Base-by-base conservation (phyloP, 2,797 vertebrate species). In the Menidia menidia region DNA sequence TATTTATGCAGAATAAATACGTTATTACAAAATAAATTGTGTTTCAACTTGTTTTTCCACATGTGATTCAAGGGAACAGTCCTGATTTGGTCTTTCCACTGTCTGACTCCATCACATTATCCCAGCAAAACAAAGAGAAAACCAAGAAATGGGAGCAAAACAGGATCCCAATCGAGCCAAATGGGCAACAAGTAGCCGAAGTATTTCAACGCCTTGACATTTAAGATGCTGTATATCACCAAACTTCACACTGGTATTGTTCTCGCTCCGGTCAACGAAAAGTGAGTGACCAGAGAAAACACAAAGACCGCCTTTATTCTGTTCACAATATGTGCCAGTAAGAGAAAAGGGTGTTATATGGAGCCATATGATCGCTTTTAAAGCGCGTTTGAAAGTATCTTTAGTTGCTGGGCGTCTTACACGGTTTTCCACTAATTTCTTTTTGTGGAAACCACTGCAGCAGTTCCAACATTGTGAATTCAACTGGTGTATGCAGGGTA, bases 191-290 rank as follows among this genome's bases (percentile, higher is more conserved):
- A 87, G 82, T 73, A 75, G 77, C 62, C 54, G 25, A 68, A 63
- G 83, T 83, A 88, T 91, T 91, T 91, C 87, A 84, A 80, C 81
- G 85, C 76, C 53, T 59, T 92, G 92, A 92, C 90, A 91, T 92
- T 92, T 88, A 82, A 68, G 78, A 73, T 15, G 50, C 79, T 69
- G 80, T 90, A 84, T 68, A 87, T 92, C 86, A 89, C 80, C 65
- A 78, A 81, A 82, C 71, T 58, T 77, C 80, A 74, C 73, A 71
- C 83, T 61, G 68, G 71, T 54, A 88, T 89, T 90, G 87, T 77
- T 89, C 78, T 78, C 35, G 39, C 67, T 66, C 65, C 61, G 78
- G 61, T 64, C 67, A 48, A 4, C 62, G 51, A 58, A 73, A 81
- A 71, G 60, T 48, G 44, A 60, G 41, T 41, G 69, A 67, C 73